phyloP scores from a whole-genome alignment of 2,888 invertebrate species.

The Harpagoxenus sublaevis region DNA sequence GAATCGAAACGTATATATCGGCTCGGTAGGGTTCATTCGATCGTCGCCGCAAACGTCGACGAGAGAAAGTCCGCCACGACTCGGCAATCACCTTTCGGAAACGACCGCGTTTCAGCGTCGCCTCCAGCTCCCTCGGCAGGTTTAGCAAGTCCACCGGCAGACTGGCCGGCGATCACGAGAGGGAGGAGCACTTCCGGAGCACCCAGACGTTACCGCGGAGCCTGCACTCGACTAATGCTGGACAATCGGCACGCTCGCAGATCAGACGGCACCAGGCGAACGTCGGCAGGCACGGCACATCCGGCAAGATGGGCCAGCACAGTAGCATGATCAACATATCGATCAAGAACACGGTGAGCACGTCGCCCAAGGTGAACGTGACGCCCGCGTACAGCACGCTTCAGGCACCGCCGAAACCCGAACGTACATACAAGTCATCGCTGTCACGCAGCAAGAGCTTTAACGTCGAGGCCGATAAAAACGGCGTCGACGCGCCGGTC shows the following conservation, averaged over 20 bases:
- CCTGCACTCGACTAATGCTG: conserved; percentile 84
- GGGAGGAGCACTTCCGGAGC: conserved; percentile 88
- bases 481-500: conserved; percentile 77
- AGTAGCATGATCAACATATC: conserved; percentile 89
- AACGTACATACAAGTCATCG: conserved; percentile 87
- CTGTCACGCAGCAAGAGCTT: conserved; percentile 94
- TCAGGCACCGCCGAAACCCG: conserved; percentile 89
- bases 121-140: conserved; percentile 92
- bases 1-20: conserved; percentile 19
- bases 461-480: conserved; percentile 91
- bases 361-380: conserved; percentile 69
- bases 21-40: conserved; percentile 29
- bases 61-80: conserved; percentile 36
- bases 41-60: conserved; percentile 21
- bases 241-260: conserved; percentile 80
- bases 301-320: conserved; percentile 76
- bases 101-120: conserved; percentile 88
- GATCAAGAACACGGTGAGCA: conserved; percentile 87
- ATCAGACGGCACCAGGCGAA: conserved; percentile 3
- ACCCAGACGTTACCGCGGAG: conserved; percentile 93
- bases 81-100: conserved; percentile 63
- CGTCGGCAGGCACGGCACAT: neutral
- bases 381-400: conserved; percentile 72
- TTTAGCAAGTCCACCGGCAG: conserved; percentile 94
- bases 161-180: conserved; percentile 88